phyloP scores from a whole-genome alignment of 2,797 vertebrate genomes.

The Molossus molossus region DNA sequence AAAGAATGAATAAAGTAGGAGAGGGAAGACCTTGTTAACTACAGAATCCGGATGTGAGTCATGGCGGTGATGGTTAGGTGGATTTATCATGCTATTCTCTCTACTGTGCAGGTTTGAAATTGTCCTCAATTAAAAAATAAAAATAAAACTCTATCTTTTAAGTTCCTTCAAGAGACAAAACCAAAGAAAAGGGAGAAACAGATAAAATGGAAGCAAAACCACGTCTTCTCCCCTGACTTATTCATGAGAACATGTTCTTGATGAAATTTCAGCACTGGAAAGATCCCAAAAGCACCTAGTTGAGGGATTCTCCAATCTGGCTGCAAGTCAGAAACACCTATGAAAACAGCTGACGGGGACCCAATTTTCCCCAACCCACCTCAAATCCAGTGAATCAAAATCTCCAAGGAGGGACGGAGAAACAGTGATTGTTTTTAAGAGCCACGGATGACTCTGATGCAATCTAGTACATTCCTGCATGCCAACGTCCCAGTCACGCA shows the following conservation, averaged over 20 bases:
- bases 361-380: background rate
- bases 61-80: accelerated
- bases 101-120: background rate
- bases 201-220: background rate
- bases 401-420: background rate
- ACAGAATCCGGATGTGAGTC: background rate
- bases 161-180: conserved; percentile 22
- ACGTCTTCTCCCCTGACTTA: background rate
- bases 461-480: accelerated
- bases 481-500: background rate
- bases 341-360: background rate
- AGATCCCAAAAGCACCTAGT: background rate
- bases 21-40: background rate
- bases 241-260: conserved; percentile 9
- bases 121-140: background rate
- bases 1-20: background rate
- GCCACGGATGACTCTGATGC: background rate
- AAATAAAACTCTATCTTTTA: background rate
- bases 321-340: background rate
- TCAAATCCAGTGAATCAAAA: background rate
- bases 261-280: conserved; percentile 26
- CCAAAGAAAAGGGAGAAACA: background rate
- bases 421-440: background rate
- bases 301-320: background rate
- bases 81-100: background rate